Evolutionary conservation across 2,113 vertebrate species (phyloP), one percentile per base, ranked within the genome.

Genomic region (Austrofundulus limnaeus): DNA sequence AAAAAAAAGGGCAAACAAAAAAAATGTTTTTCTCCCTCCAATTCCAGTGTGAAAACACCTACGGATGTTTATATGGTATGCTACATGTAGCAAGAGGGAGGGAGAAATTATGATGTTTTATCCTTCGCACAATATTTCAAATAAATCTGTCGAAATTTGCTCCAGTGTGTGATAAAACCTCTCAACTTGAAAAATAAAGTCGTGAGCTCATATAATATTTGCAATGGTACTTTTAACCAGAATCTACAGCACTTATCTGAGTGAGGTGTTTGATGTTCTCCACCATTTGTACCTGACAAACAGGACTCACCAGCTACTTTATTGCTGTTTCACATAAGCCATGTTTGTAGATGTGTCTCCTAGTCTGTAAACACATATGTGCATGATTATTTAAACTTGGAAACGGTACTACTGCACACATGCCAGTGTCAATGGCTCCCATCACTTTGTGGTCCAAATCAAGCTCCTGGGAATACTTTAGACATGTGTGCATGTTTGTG

Each of bases 221-320:
- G 47, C 61, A 43, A 34, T 62, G 59, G n/a, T 51, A 9, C 43
- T 65, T 67, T 85, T 82, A 87, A 88, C 77, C 77, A 85, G 51
- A 66, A 69, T 45, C 57, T 78, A 42, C 63, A 75, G 34, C 70
- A 62, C 72, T 87, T 83, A 77, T 81, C 75, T 66, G 57, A 56
- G 31, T 51, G 60, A 51, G 55, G 19, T 47, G 51, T 28, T 57
- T 61, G 50, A 46, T 61, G 67, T 71, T 70, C 53, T 41, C 37
- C 52, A 63, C 84, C 83, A 86, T 90, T 78, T 86, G 80, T 79
- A 62, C 51, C 66, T 71, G 34, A 61, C 38, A 64, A 15, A 42
- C 42, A 45, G 25, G 52, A 53, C n/a, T 34, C 21, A 50, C 39
- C 3, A n/a, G 17, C 16, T 12, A 20, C 59, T 37, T 55, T 25